These are phyloP conservation scores for Ophion obscuratus DNA, from an alignment of 2,888 invertebrate genomes.

Conservation along the genomic window DNA sequence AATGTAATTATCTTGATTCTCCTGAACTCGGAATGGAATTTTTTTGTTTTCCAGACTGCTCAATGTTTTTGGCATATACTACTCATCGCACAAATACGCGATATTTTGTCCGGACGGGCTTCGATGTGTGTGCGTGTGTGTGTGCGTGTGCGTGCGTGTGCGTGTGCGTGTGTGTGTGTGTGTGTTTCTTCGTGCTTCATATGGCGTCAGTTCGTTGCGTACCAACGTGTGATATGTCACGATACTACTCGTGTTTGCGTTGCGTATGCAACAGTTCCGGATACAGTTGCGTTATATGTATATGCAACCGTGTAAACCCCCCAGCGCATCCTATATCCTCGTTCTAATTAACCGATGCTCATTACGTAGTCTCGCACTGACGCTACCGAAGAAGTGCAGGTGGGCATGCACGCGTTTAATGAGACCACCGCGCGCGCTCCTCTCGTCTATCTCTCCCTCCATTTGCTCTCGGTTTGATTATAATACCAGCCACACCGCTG, in stretches of 20 bases:
- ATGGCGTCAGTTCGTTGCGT: not conserved
- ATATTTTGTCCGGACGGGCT: too few species aligned
- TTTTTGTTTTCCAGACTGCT: too few species aligned
- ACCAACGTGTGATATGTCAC: conserved; percentile 18
- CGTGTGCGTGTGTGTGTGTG: too few species aligned
- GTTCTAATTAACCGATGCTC: conserved; percentile 82
- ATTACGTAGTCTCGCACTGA: conserved; percentile 79
- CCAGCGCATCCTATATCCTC: conserved; percentile 68
- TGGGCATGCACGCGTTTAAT: conserved; percentile 35
- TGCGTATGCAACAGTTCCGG: conserved; percentile 52
- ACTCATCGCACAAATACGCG: too few species aligned
- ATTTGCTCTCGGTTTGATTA: conserved; percentile 38
- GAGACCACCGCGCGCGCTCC: conserved; percentile 63
- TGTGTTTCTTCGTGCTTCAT: too few species aligned
- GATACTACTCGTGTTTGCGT: conserved; percentile 47
- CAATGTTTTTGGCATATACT: too few species aligned
- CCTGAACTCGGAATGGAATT: too few species aligned
- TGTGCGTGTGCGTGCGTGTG: too few species aligned
- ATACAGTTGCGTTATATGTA: conserved; percentile 7
- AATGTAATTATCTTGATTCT: too few species aligned
- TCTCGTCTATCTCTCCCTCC: conserved; percentile 71
- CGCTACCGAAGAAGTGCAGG: conserved; percentile 40
- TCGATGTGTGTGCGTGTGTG: too few species aligned
- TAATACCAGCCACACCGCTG: conserved; percentile 6
- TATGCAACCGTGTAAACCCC: conserved; percentile 3